phyloP scores from a whole-genome alignment of 2,888 invertebrate genomes.

The Balanococcus diminutus region DNA sequence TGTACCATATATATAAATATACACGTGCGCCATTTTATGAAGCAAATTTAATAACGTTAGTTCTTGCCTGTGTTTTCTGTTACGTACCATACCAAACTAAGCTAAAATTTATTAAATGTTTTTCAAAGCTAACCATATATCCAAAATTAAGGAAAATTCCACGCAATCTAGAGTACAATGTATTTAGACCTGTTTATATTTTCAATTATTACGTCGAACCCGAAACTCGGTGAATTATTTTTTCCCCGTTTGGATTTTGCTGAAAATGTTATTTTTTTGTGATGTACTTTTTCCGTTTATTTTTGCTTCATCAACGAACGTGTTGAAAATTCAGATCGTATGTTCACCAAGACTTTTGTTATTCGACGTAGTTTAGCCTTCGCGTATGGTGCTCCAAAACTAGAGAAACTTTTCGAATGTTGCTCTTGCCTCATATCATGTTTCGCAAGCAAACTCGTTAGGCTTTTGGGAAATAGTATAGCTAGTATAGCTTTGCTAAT shows the following conservation, averaged over 20 bases:
- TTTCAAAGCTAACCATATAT: constrained; percentile 26
- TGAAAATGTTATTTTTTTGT: not conserved
- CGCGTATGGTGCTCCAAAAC: not conserved
- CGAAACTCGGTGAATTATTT: not conserved
- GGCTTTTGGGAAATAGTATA: not conserved
- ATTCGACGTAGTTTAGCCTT: not conserved
- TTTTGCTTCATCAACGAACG: constrained; percentile 24
- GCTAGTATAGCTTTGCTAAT: not conserved
- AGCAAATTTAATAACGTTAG: constrained; percentile 43
- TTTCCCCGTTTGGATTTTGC: not conserved
- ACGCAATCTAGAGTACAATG: not conserved
- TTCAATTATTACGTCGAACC: not conserved
- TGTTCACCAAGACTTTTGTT: not conserved
- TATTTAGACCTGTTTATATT: constrained; percentile 15
- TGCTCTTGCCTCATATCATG: not conserved
- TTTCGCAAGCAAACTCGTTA: not conserved
- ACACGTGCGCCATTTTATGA: constrained; percentile 31
- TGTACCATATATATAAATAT: not conserved
- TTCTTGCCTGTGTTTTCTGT: constrained; percentile 3
- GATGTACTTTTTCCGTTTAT: not conserved
- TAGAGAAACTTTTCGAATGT: constrained; percentile 1
- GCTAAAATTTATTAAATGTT: constrained; percentile 39
- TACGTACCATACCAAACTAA: not conserved
- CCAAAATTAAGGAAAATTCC: not conserved
- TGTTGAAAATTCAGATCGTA: constrained; percentile 1